Percentiles rank a stretch among this genome's conserved stretches.
Evolutionary conservation across 1,140 invertebrate species (phyloP).

Genomic region (Dinoponera quadriceps): DNA sequence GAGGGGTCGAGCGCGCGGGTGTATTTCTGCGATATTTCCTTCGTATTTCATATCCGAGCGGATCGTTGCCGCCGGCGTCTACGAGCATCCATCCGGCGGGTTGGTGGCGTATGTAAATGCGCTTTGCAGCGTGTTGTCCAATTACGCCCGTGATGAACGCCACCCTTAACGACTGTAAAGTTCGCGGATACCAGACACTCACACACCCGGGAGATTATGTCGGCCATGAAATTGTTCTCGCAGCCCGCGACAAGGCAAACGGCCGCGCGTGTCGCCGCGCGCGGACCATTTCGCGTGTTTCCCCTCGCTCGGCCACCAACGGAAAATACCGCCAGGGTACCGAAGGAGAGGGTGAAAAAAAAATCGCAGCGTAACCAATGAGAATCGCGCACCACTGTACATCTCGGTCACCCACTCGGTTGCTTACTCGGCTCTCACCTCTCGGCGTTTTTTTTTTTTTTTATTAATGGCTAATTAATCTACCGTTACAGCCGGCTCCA

Average conservation of each 20-base stretch:
- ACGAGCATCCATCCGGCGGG: background rate
- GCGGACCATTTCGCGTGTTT: conserved; percentile 1
- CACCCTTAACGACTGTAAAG: conserved; percentile 29
- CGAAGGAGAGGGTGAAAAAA: background rate
- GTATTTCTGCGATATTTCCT: conserved; percentile 51
- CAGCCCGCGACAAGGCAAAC: background rate
- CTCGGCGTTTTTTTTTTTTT: too few relatives aligned
- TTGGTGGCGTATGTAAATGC: conserved; percentile 40
- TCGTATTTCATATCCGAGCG: conserved; percentile 47
- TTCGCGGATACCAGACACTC: conserved; percentile 31
- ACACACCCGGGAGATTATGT: conserved; percentile 27
- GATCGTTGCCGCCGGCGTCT: conserved; percentile 1
- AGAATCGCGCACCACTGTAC: too few relatives aligned
- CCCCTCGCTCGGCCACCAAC: background rate
- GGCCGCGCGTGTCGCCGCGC: too few relatives aligned
- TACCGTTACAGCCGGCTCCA: too few relatives aligned
- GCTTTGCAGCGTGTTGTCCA: conserved; percentile 16
- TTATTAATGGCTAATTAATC: too few relatives aligned
- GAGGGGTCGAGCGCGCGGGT: background rate
- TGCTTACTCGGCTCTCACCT: too few relatives aligned
- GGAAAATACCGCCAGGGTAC: background rate
- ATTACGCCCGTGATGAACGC: conserved; percentile 47
- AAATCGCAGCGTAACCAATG: too few relatives aligned
- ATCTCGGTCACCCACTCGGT: too few relatives aligned
- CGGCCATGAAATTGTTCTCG: conserved; percentile 25